Evolutionary conservation across 2,797 vertebrate species (phyloP).

Genomic region (Epinephelus awoara): DNA sequence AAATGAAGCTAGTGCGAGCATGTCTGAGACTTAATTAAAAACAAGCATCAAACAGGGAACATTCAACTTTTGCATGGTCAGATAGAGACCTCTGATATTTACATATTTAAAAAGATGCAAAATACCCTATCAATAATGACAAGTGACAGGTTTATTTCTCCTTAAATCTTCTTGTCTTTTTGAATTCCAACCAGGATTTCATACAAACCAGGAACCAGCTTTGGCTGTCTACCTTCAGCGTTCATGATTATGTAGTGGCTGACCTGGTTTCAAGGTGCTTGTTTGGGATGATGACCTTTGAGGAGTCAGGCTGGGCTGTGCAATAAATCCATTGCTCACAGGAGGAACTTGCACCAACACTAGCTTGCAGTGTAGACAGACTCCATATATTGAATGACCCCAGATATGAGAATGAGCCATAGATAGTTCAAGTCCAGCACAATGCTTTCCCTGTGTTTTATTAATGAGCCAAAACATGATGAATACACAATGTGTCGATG

Average conservation of each 20-base stretch:
- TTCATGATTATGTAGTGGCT: neutral
- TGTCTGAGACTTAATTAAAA: neutral
- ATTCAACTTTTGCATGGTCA: neutral
- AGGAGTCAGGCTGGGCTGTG: constrained; percentile 16
- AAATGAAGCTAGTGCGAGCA: neutral
- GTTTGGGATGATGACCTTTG: constrained; percentile 42
- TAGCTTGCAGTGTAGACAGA: constrained; percentile 6
- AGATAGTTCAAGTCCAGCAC: constrained; percentile 22
- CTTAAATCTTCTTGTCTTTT: too few species aligned
- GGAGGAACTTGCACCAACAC: neutral
- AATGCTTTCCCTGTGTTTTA: constrained; percentile 43
- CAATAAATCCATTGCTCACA: constrained; percentile 35
- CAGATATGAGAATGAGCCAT: constrained; percentile 8
- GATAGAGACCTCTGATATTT: neutral
- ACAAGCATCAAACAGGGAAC: neutral
- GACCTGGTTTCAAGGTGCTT: constrained; percentile 45
- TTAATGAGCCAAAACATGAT: constrained; percentile 61
- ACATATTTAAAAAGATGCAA: neutral
- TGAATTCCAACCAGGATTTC: too few species aligned
- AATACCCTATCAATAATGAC: neutral
- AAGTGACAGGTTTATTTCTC: neutral
- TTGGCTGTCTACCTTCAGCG: neutral
- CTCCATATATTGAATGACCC: constrained; percentile 18
- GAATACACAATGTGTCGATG: constrained; percentile 60
- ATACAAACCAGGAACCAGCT: neutral